Base-by-base conservation (phyloP, 2,113 vertebrate genomes). In the Leptocoma aspasia region DNA sequence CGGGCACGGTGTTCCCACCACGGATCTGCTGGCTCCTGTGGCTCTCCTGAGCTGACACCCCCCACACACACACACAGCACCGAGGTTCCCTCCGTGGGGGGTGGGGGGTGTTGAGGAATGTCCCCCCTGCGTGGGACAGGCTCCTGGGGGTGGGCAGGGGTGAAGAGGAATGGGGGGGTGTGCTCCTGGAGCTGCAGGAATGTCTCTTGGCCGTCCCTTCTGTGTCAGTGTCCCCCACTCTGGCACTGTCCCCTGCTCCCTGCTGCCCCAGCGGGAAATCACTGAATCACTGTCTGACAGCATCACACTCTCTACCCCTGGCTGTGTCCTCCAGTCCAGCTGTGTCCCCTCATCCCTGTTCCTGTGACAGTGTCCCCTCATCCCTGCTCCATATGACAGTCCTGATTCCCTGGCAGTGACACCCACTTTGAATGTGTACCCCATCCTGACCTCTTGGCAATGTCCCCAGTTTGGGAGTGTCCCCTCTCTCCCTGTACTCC, bases 21-120 rank as follows among this genome's bases (percentile, higher is more conserved):
- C 7, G 10, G n/a, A 35, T 57, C 72, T 15, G 61, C 37, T 35
- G 60, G 27, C 16, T n/a, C 22, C n/a, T 4, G 11, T 6, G 47
- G 79, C 30, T 56, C 42, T 17, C 10, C 13, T 5, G 39, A 23
- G 47, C 47, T 61, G n/a, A 50, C 11, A 5, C 24, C 11, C 9
- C 8, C 31, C 11, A n/a, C n/a, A n/a, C n/a, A n/a, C 11, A 14
- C 28, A 4, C 24, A 2, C 11, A 5, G 6, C 15, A 2, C 3
- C 3, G 3, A 42, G 68, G 30, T 41, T 37, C 50, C 71, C 45
- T 11, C 31, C 2, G 1, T 1, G 16, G 10, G 10, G 24, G n/a
- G n/a, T n/a, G 3, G 31, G 37, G 10, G 6, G 13, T 9, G 15
- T 28, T 64, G 19, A 23, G 22, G 44, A 69, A 56, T 78, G 66